Base-by-base conservation (phyloP, 2,888 invertebrate species). In the Ganaspis brasiliensis region DNA sequence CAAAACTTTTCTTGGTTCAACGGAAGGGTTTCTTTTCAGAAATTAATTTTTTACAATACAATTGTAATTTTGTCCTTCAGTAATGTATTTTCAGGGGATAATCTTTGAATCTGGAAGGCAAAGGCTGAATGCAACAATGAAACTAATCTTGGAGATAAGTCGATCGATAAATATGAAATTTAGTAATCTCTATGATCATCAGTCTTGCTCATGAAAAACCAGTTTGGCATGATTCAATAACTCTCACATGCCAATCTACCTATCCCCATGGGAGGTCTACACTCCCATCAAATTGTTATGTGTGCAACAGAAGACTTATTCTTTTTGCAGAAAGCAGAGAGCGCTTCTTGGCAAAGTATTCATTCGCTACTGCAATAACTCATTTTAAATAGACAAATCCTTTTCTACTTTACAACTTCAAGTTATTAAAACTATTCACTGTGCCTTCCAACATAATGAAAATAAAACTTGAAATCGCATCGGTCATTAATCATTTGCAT, bases 181-280 rank as follows among this genome's bases (percentile, higher is more conserved):
- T 40, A 67, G 40, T 45, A 67, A 67, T 26, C 21, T 40, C 45
- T 67, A 12, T 67, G 67, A 67, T 67, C 67, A 67, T 67, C 67
- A 67, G 67, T 26, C 67, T 67, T 67, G 67, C 40, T 45, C 45
- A n/a, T 21, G 40, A 67, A 45, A 67, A 67, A 67, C 67, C 67
- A 40, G 67, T 67, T 67, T 37, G 24, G 45, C 40, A 67, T 40
- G 45, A 67, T 67, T 67, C 63, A 63, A 63, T 63, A 63, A 37
- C 63, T 67, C 67, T 40, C 24, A 45, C 67, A 67, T 67, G 67
- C 67, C 67, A 67, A 67, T 67, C 67, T 67, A 40, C 37, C 45
- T 40, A 67, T 67, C 67, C 45, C 45, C 67, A 67, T 67, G 67
- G 67, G 67, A 45, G 67, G 67, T 67, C 67, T 67, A 24, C 40